phyloP scores from a whole-genome alignment of 2,113 vertebrate genomes.

The Papio anubis region DNA sequence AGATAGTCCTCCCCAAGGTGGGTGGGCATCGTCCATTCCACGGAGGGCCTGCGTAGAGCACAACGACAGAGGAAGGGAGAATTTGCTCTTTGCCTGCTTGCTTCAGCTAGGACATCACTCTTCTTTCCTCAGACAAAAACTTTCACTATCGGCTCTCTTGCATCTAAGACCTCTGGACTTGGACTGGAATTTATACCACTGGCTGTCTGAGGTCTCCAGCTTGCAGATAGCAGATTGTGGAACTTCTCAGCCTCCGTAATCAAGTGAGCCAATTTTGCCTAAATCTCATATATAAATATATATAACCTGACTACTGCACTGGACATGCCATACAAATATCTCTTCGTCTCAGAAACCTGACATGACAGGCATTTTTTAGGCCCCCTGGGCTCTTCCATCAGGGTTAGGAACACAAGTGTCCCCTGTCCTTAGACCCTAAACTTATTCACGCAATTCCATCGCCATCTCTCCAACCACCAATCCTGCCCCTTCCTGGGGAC shows the following conservation, averaged over 20 bases:
- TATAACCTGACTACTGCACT: neutral
- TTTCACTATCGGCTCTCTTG: neutral
- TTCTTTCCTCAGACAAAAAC: neutral
- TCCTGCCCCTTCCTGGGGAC: neutral
- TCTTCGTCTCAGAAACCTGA: neutral
- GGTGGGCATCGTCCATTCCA: neutral
- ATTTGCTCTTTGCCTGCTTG: neutral
- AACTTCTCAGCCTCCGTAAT: neutral
- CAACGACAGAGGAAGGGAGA: neutral
- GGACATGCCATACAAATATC: neutral
- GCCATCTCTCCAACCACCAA: neutral
- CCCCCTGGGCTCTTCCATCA: neutral
- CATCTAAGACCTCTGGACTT: neutral
- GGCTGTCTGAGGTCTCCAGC: neutral
- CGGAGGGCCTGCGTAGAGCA: neutral
- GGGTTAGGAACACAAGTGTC: neutral
- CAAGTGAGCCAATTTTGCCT: neutral
- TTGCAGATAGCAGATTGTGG: neutral
- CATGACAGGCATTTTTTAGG: neutral
- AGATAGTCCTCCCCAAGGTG: neutral
- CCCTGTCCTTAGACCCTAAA: neutral
- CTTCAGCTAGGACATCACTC: neutral
- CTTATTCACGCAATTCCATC: neutral
- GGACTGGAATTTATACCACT: neutral
- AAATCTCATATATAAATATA: too few species aligned